phyloP scores from a whole-genome alignment of 1,140 invertebrate genomes.

The Brachionus sp. region DNA sequence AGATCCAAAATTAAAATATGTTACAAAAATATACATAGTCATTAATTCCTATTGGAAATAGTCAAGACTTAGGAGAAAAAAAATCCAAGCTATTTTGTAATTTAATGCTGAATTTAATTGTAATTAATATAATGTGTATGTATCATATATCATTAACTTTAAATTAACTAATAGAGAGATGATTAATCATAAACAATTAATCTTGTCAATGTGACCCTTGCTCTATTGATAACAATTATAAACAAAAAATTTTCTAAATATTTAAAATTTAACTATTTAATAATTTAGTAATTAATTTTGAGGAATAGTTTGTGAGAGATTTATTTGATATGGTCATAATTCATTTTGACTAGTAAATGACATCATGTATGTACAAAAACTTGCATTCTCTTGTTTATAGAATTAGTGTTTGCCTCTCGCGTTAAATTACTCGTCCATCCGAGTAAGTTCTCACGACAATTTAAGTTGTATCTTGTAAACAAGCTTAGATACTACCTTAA shows the following conservation, averaged over 20 bases:
- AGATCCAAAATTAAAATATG: too few relatives aligned
- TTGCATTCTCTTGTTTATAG: not conserved
- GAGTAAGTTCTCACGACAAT: not conserved
- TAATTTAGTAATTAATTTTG: not conserved
- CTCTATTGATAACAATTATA: conserved; percentile 1
- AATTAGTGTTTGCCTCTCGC: not conserved
- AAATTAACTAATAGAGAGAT: not conserved
- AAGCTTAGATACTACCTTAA: conserved; percentile 38
- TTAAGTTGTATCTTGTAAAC: conserved; percentile 13
- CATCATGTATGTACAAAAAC: not conserved
- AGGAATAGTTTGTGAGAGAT: not conserved
- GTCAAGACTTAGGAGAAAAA: too few relatives aligned
- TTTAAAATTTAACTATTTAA: not conserved
- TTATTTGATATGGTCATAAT: not conserved
- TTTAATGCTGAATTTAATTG: not conserved
- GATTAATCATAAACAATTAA: conserved; percentile 8
- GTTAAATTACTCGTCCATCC: not conserved
- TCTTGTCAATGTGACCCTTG: conserved; percentile 22
- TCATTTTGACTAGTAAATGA: not conserved
- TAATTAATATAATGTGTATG: not conserved
- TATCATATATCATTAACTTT: not conserved
- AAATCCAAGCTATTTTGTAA: not conserved
- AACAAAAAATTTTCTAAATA: not conserved
- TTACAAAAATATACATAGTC: too few relatives aligned
- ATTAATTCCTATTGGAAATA: too few relatives aligned